Base-by-base conservation (phyloP, 2,888 invertebrate species). In the Baccha elongata region DNA sequence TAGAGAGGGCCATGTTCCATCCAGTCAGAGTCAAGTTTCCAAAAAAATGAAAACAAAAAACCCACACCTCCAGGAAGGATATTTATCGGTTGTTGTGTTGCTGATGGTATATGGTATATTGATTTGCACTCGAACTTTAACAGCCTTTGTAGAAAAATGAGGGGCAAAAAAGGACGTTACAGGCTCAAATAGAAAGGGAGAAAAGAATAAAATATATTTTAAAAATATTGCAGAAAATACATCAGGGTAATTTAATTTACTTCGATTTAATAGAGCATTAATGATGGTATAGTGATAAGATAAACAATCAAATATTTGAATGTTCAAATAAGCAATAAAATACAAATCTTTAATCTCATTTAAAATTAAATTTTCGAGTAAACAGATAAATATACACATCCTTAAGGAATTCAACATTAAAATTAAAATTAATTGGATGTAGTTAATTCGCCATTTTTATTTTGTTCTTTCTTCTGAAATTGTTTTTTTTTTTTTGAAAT, bases 371-470 rank as follows among this genome's bases (percentile, higher is more conserved):
- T 68, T 55, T 55, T 19, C 17, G 29, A 15, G 21, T 19, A 26
- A n/a, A n/a, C n/a, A n/a, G n/a, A n/a, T n/a, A n/a, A n/a, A n/a
- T n/a, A n/a, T n/a, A n/a, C 40, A 10, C 17, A n/a, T 7, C 19
- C 44, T 17, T 5, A 8, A 4, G 35, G 50, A 42, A 21, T 50
- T 26, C 15, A 52, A 55, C 19, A 29, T 69, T 74, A 69, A 69
- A 80, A 80, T 80, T 53, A 50, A 80, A 74, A 80, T 80, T 80
- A 80, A 80, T 80, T 69, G 68, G 29, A 15, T 58, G 69, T 7
- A 40, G 48, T 74, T 69, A 74, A 69, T 46, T 37, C 21, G 32
- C 35, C 2, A 13, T 44, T 44, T 29, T 32, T 40, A 5, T 58
- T 40, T 58, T 55, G 13, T 50, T 15, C 1, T 26, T 11, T 32